These are phyloP conservation scores for Polietes domitor DNA, from an alignment of 2,888 invertebrate species.

Conservation along the genomic window DNA sequence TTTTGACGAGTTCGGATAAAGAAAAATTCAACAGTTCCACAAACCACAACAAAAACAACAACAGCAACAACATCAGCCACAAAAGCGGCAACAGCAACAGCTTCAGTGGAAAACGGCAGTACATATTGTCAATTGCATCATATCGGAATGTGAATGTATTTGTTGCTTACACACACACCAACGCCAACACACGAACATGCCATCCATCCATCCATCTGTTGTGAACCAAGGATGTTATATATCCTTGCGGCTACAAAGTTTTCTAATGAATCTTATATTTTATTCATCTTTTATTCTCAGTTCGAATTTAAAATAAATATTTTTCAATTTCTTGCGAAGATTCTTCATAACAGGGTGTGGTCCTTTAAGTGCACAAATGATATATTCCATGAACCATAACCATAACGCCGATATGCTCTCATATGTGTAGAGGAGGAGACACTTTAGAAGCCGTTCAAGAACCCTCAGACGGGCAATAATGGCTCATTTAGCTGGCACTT, in stretches of 20 bases:
- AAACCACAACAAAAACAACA: constrained; percentile 40
- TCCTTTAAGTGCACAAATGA: constrained; percentile 21
- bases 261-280: not conserved
- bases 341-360: constrained; percentile 49
- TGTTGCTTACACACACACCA: not conserved
- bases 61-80: constrained; percentile 28
- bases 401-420: too few species aligned
- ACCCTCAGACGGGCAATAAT: too few species aligned
- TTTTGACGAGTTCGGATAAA: constrained; percentile 81
- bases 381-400: too few species aligned
- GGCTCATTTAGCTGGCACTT: too few species aligned
- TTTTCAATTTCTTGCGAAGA: not conserved
- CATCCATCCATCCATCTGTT: not conserved
- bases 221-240: not conserved
- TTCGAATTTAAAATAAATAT: not conserved
- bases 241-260: constrained; percentile 23
- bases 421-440: too few species aligned
- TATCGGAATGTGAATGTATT: not conserved
- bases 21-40: constrained; percentile 74
- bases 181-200: not conserved
- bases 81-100: constrained; percentile 17
- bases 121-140: constrained; percentile 24
- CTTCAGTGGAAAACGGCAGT: not conserved
- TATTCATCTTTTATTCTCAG: not conserved
- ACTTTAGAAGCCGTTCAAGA: too few species aligned